phyloP scores from a whole-genome alignment of 2,797 vertebrate genomes.

The Alfaro cultratus region DNA sequence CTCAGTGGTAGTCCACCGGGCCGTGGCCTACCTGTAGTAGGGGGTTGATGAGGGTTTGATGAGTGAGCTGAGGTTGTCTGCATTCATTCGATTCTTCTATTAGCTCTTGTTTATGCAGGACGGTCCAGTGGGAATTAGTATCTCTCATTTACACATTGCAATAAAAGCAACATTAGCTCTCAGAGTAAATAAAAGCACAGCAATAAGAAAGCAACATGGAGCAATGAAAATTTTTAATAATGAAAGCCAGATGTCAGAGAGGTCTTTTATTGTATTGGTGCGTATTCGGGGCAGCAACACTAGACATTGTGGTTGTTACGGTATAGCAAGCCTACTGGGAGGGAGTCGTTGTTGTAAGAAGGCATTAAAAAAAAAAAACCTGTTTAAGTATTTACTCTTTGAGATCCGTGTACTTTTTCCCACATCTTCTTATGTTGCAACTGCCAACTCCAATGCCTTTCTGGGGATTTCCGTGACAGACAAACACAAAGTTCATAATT shows the following conservation, averaged over 20 bases:
- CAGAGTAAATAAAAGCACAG: slow-evolving; percentile 1
- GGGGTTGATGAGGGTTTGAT: slow-evolving; percentile 9
- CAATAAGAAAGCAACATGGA: neutral
- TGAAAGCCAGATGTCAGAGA: slow-evolving; percentile 6
- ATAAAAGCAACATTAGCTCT: slow-evolving; percentile 21
- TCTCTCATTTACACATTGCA: slow-evolving; percentile 23
- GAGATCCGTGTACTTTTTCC: neutral
- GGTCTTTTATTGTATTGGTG: neutral
- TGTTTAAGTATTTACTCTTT: neutral
- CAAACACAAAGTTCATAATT: neutral
- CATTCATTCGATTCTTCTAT: slow-evolving; percentile 32
- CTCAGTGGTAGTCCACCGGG: slow-evolving; percentile 48
- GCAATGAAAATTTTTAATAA: slow-evolving; percentile 6
- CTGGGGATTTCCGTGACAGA: neutral
- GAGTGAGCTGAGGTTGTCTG: slow-evolving; percentile 14
- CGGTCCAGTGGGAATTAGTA: slow-evolving; percentile 18
- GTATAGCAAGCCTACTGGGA: neutral
- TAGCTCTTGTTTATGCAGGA: slow-evolving; percentile 33
- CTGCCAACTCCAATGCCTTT: neutral
- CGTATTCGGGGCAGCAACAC: neutral
- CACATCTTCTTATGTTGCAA: neutral
- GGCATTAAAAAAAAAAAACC: neutral
- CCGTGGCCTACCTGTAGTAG: slow-evolving; percentile 40
- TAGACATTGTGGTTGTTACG: neutral
- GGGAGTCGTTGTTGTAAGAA: neutral